phyloP scores from a whole-genome alignment of 2,113 vertebrate species.

The Sorex araneus region DNA sequence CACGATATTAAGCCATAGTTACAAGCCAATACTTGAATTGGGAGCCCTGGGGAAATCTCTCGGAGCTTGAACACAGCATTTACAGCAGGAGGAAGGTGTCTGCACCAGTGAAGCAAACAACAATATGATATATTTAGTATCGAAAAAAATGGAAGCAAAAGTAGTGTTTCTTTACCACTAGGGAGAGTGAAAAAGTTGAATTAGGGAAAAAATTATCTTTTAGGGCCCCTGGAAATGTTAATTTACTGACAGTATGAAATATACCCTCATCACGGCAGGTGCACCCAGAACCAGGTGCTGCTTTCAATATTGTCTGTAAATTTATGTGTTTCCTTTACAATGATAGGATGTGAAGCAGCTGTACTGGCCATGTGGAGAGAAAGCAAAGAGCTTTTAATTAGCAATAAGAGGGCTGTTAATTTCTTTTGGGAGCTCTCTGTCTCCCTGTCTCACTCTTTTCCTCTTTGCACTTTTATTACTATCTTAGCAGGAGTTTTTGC shows the following conservation, averaged over 20 bases:
- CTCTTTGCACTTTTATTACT: conserved; percentile 85
- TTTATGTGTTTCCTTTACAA: conserved; percentile 93
- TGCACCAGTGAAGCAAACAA: conserved; percentile 93
- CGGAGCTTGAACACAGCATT: conserved; percentile 90
- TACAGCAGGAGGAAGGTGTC: conserved; percentile 93
- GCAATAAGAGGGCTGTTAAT: conserved; percentile 95
- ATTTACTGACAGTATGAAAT: conserved; percentile 96
- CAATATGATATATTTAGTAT: conserved; percentile 94
- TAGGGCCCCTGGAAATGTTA: conserved; percentile 92
- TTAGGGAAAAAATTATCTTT: conserved; percentile 84
- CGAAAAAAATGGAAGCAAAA: conserved; percentile 93
- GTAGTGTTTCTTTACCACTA: conserved; percentile 89
- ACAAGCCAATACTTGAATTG: conserved; percentile 93
- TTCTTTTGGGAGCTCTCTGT: conserved; percentile 89
- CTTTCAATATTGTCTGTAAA: conserved; percentile 93
- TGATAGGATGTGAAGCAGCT: conserved; percentile 93
- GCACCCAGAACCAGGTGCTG: conserved; percentile 94
- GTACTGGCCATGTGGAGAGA: conserved; percentile 93
- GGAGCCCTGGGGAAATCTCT: conserved; percentile 94
- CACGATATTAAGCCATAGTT: conserved; percentile 96
- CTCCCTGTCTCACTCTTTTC: conserved; percentile 85
- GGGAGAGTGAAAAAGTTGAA: conserved; percentile 89
- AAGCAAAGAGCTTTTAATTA: conserved; percentile 99
- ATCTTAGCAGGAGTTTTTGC: conserved; percentile 87
- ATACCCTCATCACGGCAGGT: conserved; percentile 92